Conservation (phyloP, 1,140 invertebrate genomes). For the Drosophila nigrodunni region DNA sequence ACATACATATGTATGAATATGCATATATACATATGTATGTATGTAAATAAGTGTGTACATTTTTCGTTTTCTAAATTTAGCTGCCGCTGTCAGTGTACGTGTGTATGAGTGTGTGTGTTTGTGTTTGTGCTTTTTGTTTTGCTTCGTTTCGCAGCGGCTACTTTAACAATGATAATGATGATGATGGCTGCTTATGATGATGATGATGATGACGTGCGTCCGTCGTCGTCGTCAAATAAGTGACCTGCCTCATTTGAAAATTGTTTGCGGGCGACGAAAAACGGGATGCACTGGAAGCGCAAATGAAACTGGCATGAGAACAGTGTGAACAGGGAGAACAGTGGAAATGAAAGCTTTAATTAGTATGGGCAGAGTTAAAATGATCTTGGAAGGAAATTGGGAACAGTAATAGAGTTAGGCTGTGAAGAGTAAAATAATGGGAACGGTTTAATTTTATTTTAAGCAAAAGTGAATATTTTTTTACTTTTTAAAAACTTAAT, state of each 20-base stretch:
- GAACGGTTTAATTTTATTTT: background rate
- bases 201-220: slow-evolving; percentile 34
- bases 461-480: too few relatives aligned
- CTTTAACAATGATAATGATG: slow-evolving; percentile 38
- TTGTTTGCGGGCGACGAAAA: slow-evolving; percentile 63
- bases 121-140: slow-evolving; percentile 46
- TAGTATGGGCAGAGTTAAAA: background rate
- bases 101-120: slow-evolving; percentile 25
- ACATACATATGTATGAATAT: slow-evolving; percentile 5
- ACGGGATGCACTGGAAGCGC: slow-evolving; percentile 44
- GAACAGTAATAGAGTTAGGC: too few relatives aligned
- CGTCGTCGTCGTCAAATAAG: slow-evolving; percentile 63
- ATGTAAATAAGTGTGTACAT: slow-evolving; percentile 27
- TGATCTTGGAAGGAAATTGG: too few relatives aligned
- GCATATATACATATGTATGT: slow-evolving; percentile 1
- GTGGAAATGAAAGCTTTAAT: slow-evolving; percentile 6
- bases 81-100: slow-evolving; percentile 32
- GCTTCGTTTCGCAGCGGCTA: slow-evolving; percentile 46
- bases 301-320: background rate
- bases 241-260: slow-evolving; percentile 80
- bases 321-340: background rate
- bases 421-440: too few relatives aligned
- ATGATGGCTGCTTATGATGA: slow-evolving; percentile 10
- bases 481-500: too few relatives aligned
- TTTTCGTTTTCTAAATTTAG: slow-evolving; percentile 79